phyloP scores from a whole-genome alignment of 1,140 invertebrate species.

The Alviniconcha marisindica region DNA sequence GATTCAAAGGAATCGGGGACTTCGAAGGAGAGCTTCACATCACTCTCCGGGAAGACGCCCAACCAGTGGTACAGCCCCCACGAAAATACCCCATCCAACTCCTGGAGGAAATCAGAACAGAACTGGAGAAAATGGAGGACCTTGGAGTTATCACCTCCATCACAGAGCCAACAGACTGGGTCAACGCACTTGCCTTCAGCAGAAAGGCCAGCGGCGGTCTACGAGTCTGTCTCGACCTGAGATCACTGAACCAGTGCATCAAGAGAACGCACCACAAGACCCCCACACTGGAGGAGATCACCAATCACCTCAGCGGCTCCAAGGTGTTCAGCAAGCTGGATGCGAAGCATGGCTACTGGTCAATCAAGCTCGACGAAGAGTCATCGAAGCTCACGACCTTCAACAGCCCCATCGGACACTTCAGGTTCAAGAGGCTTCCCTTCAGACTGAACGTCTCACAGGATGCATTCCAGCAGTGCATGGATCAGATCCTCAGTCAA shows the following conservation, averaged over 20 bases:
- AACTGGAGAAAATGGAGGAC: slow-evolving; percentile 48
- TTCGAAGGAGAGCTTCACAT: slow-evolving; percentile 41
- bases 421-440: slow-evolving; percentile 68
- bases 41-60: slow-evolving; percentile 29
- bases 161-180: slow-evolving; percentile 52
- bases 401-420: slow-evolving; percentile 71
- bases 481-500: slow-evolving; percentile 60
- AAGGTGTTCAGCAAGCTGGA: slow-evolving; percentile 45
- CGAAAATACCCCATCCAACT: slow-evolving; percentile 38
- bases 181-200: slow-evolving; percentile 53
- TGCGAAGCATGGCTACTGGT: slow-evolving; percentile 29
- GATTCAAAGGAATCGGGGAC: slow-evolving; percentile 6
- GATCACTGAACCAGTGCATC: slow-evolving; percentile 48
- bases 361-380: slow-evolving; percentile 39
- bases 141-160: slow-evolving; percentile 50
- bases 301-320: too few species aligned
- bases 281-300: neutral
- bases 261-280: too few species aligned
- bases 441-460: slow-evolving; percentile 69
- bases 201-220: too few species aligned
- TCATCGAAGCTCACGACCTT: slow-evolving; percentile 75
- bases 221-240: slow-evolving; percentile 77
- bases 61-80: slow-evolving; percentile 40
- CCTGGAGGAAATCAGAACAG: slow-evolving; percentile 47
- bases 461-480: slow-evolving; percentile 65